phyloP scores from a whole-genome alignment of 2,797 vertebrate species.

The Myotis findleyi region DNA sequence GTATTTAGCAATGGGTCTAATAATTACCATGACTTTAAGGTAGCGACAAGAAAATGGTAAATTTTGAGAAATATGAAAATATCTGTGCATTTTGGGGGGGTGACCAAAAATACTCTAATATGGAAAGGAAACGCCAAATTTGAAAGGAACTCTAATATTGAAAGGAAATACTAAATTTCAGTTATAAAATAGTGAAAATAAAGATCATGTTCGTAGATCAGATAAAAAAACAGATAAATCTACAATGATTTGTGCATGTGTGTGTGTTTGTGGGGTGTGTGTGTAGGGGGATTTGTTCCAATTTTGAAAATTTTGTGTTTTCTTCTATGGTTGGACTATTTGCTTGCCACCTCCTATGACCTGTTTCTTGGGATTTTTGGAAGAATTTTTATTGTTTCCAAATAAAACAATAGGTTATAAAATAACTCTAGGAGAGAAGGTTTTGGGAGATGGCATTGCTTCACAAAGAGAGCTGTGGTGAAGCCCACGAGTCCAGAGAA shows the following conservation, averaged over 20 bases:
- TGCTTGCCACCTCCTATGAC: background rate
- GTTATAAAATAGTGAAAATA: conserved; percentile 15
- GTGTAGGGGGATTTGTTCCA: background rate
- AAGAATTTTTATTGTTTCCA: conserved; percentile 50
- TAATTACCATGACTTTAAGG: background rate
- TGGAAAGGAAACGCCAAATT: conserved; percentile 31
- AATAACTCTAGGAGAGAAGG: background rate
- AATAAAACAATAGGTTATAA: conserved; percentile 48
- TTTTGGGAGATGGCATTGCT: background rate
- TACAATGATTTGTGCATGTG: background rate
- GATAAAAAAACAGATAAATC: background rate
- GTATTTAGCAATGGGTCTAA: background rate
- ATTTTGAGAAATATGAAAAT: conserved; percentile 47
- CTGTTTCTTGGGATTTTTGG: conserved; percentile 26
- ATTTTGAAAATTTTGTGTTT: background rate
- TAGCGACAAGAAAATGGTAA: background rate
- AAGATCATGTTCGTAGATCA: background rate
- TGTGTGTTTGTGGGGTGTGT: too few species aligned
- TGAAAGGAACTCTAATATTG: conserved; percentile 10
- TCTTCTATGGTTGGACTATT: background rate
- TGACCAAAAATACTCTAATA: background rate
- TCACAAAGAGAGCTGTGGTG: background rate
- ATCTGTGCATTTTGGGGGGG: background rate
- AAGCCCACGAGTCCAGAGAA: background rate
- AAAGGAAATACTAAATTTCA: conserved; percentile 19